Conservation (phyloP, 2,113 vertebrate species). For the Mugil cephalus region DNA sequence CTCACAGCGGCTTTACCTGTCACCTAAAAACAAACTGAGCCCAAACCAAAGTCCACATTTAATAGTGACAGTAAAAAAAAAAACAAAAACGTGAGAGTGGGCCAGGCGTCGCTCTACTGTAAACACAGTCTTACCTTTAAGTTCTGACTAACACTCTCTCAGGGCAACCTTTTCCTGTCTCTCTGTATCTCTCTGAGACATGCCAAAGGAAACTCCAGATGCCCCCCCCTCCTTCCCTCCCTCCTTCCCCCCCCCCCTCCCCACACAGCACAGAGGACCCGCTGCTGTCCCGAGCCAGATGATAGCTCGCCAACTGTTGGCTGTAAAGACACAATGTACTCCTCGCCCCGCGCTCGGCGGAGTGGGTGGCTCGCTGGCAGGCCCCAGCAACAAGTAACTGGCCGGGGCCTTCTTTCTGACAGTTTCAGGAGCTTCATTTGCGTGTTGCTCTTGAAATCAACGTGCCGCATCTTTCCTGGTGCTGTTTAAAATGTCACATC, state of each 20-base stretch:
- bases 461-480: background rate
- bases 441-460: background rate
- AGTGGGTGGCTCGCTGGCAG: slow-evolving; percentile 57
- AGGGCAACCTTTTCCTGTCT: slow-evolving; percentile 22
- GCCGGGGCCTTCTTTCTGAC: background rate
- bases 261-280: slow-evolving; percentile 53
- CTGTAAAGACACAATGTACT: slow-evolving; percentile 73
- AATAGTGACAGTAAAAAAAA: background rate
- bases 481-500: slow-evolving; percentile 17
- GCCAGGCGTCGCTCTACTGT: background rate
- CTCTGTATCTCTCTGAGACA: slow-evolving; percentile 14
- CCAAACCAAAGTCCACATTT: slow-evolving; percentile 2
- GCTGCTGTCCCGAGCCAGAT: slow-evolving; percentile 64
- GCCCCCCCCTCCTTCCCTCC: too few species aligned
- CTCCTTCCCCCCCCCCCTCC: too few species aligned
- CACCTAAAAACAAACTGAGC: too few species aligned
- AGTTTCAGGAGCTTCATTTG: background rate
- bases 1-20: too few species aligned
- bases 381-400: slow-evolving; percentile 15
- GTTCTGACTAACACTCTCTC: slow-evolving; percentile 9
- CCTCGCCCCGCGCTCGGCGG: slow-evolving; percentile 52
- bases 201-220: slow-evolving; percentile 65
- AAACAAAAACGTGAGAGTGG: background rate
- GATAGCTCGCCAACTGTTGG: slow-evolving; percentile 69
- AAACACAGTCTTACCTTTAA: slow-evolving; percentile 15